A percentile compares a stretch with the other conserved stretches of the same genome.
These are phyloP conservation scores for Aradophagus sp. DNA, from an alignment of 1,140 invertebrate species.

Conservation along the genomic window DNA sequence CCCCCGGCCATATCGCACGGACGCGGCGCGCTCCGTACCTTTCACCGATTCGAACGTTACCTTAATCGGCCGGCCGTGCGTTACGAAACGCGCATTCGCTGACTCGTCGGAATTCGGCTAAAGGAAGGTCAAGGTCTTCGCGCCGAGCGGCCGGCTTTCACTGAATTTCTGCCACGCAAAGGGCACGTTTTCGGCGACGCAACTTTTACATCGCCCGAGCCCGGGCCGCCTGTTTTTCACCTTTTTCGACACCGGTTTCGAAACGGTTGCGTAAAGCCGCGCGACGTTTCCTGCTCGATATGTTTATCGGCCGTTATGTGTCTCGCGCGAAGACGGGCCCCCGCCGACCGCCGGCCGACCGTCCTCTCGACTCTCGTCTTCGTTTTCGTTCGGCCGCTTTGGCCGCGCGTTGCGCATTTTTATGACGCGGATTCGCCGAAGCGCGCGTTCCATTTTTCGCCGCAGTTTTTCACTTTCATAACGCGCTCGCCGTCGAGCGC, in stretches of 20 bases:
- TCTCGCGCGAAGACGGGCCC: too few species aligned
- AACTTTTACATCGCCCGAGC: slow-evolving; percentile 40
- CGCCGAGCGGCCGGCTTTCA: slow-evolving; percentile 62
- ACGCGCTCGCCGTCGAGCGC: too few species aligned
- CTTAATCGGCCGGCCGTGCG: slow-evolving; percentile 55
- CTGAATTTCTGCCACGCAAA: slow-evolving; percentile 52
- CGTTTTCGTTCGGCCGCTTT: too few species aligned
- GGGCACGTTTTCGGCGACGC: slow-evolving; percentile 33
- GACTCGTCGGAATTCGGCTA: slow-evolving; percentile 66
- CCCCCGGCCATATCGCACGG: slow-evolving; percentile 43
- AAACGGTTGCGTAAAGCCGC: slow-evolving; percentile 28
- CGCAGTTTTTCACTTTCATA: too few species aligned
- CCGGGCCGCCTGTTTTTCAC: slow-evolving; percentile 31
- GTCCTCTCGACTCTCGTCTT: too few species aligned
- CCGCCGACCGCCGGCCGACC: neutral
- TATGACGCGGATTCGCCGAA: too few species aligned
- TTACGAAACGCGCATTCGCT: slow-evolving; percentile 65
- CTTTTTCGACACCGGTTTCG: slow-evolving; percentile 25
- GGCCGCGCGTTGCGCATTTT: too few species aligned
- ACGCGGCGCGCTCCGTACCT: slow-evolving; percentile 51
- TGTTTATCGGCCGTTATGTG: too few species aligned
- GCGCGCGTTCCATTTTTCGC: too few species aligned
- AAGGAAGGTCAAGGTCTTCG: slow-evolving; percentile 74
- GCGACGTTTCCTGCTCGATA: neutral
- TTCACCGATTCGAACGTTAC: slow-evolving; percentile 59